A percentile compares a stretch with the other conserved stretches of the same genome.
Evolutionary conservation across 2,888 invertebrate genomes (phyloP).

Genomic region (Rotaria magnacalcarata): DNA sequence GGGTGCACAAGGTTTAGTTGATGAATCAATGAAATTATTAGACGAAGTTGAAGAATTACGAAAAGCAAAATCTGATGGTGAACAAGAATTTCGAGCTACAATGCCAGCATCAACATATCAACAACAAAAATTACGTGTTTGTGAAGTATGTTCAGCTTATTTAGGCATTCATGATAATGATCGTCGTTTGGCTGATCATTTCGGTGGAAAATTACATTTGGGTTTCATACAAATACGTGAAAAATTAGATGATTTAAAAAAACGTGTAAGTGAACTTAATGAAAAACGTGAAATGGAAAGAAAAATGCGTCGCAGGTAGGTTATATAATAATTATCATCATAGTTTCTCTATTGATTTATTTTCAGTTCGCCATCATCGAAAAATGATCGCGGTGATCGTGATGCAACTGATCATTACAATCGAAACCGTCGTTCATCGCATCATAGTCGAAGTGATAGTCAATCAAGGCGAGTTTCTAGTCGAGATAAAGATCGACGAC

Average conservation of each 20-base stretch:
- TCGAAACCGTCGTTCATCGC: background rate
- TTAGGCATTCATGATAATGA: slow-evolving; percentile 98
- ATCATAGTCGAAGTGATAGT: background rate
- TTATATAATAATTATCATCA: no score
- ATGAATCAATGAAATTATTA: slow-evolving; percentile 93
- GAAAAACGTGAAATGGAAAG: slow-evolving; percentile 27
- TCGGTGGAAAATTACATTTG: slow-evolving; percentile 95
- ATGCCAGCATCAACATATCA: slow-evolving; percentile 98
- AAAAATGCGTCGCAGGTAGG: background rate
- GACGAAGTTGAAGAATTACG: slow-evolving; percentile 91
- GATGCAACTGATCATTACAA: background rate
- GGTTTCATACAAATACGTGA: slow-evolving; percentile 96
- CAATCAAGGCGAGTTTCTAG: background rate
- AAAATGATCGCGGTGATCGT: background rate
- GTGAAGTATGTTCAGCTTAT: slow-evolving; percentile 90
- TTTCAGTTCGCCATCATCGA: background rate
- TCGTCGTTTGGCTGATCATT: slow-evolving; percentile 92
- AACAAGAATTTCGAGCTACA: slow-evolving; percentile 89
- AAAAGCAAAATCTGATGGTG: slow-evolving; percentile 84
- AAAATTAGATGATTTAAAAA: slow-evolving; percentile 75
- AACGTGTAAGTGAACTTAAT: slow-evolving; percentile 50
- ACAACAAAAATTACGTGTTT: slow-evolving; percentile 91
- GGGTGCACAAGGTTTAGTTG: slow-evolving; percentile 90
- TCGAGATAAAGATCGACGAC: background rate
- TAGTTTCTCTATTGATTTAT: no score